Percentiles rank a stretch among this genome's conserved stretches.
phyloP scores from a whole-genome alignment of 2,888 invertebrate species.

The Pristionchus arcanus region DNA sequence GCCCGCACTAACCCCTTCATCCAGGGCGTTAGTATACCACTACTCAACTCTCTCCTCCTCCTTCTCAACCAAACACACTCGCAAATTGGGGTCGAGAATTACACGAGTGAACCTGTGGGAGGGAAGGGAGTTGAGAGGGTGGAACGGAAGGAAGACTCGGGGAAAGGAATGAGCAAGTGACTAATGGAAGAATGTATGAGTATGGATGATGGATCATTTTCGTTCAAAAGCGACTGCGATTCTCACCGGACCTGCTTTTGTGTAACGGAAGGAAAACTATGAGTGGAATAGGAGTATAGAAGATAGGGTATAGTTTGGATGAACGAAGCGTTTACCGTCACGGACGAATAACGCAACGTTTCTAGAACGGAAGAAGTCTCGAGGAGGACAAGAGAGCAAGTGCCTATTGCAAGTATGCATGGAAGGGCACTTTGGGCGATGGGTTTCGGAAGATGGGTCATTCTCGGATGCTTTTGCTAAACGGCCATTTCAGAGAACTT shows the following conservation, averaged over 20 bases:
- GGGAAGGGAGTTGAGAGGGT: constrained; percentile 37
- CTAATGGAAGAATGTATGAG: no score
- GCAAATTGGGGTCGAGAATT: constrained; percentile 29
- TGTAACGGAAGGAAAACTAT: no score
- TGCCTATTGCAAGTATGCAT: background rate
- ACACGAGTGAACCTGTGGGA: constrained; percentile 38
- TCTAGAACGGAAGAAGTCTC: no score
- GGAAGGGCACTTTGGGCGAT: background rate
- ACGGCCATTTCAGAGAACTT: no score
- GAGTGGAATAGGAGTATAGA: no score
- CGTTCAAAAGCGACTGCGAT: no score
- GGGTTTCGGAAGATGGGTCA: background rate
- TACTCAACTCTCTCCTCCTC: constrained; percentile 5
- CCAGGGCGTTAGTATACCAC: constrained; percentile 52
- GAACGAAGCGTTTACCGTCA: no score
- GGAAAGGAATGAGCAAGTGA: no score
- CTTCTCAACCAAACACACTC: background rate
- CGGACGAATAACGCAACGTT: no score
- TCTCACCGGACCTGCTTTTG: no score
- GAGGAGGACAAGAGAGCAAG: background rate
- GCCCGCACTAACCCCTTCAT: background rate
- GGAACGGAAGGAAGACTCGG: background rate
- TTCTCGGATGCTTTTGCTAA: background rate
- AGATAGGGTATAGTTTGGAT: no score
- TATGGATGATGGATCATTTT: no score